Evolutionary conservation across 2,888 invertebrate genomes (phyloP), one percentile per base, ranked within the genome.

Genomic region (Thumatha senex): DNA sequence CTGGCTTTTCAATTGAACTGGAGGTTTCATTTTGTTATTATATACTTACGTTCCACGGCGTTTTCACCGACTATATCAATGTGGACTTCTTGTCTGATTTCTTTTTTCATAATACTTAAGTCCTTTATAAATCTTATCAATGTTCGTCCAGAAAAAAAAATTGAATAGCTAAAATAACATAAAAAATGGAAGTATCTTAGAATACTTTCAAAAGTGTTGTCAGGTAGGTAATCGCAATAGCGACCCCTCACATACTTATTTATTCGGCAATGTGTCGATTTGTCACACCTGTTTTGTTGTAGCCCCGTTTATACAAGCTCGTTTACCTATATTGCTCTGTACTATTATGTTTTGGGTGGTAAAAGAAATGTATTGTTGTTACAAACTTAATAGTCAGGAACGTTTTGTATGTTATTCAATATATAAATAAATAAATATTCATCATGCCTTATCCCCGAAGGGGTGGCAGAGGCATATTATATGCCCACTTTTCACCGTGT

Each of bases 221-320:
- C 52, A 34, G 33, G 38, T 41, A 33, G 46, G 48, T 52, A 58
- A 60, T 56, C 55, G 50, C 50, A 58, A 51, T 40, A 40, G 50
- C 45, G 46, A 61, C 56, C 58, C 54, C 54, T 24, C 18, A 24
- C 18, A 24, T 47, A 63, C 31, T 46, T 67, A 61, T 65, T 63
- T 65, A 65, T 65, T 61, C 64, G 63, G 64, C 53, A 67, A 54
- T 58, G 54, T 52, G 47, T 53, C 64, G 51, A 64, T 67, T 61
- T 52, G 66, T 54, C 58, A 59, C 66, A 66, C 68, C 64, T 66
- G 66, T 59, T 67, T 46, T 52, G 56, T 51, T 14, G 52, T 46
- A 53, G 50, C 52, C 41, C 55, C 47, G 66, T 44, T 50, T 46
- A 50, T 51, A 67, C 58, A 64, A 61, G 51, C 56, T 45, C 50